These are phyloP conservation scores for Agonopterix arenella DNA, from an alignment of 2,888 invertebrate species.

Conservation along the genomic window DNA sequence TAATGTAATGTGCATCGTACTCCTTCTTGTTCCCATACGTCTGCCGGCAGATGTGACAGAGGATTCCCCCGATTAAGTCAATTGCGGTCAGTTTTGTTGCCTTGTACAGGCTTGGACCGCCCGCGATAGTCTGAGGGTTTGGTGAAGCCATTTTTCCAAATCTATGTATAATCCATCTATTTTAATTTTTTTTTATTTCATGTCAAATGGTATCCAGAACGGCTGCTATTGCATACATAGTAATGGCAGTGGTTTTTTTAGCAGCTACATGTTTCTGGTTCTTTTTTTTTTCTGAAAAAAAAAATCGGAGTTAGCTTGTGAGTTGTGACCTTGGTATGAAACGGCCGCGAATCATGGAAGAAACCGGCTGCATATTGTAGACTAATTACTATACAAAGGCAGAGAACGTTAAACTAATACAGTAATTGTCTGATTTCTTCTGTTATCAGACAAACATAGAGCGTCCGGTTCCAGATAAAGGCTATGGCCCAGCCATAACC, in stretches of 20 bases:
- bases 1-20: slow-evolving; percentile 72
- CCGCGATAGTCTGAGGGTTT: slow-evolving; percentile 3
- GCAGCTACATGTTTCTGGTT: slow-evolving; percentile 54
- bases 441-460: slow-evolving; percentile 6
- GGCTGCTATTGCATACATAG: slow-evolving; percentile 53
- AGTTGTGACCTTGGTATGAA: too few relatives aligned
- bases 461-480: slow-evolving; percentile 8
- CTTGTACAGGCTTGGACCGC: background rate
- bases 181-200: slow-evolving; percentile 27
- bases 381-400: too few relatives aligned
- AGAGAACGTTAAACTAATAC: background rate
- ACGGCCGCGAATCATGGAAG: too few relatives aligned
- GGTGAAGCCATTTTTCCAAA: slow-evolving; percentile 39
- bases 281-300: slow-evolving; percentile 33
- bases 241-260: slow-evolving; percentile 27
- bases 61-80: slow-evolving; percentile 70
- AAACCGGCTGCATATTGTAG: too few relatives aligned
- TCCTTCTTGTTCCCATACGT: slow-evolving; percentile 69
- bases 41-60: slow-evolving; percentile 73
- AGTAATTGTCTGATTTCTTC: background rate
- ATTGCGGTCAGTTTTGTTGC: slow-evolving; percentile 52
- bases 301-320: too few relatives aligned
- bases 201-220: slow-evolving; percentile 44
- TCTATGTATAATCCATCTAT: slow-evolving; percentile 64
- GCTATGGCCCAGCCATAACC: slow-evolving; percentile 18